phyloP scores from a whole-genome alignment of 2,888 invertebrate species.

The Ophioninae sp. region DNA sequence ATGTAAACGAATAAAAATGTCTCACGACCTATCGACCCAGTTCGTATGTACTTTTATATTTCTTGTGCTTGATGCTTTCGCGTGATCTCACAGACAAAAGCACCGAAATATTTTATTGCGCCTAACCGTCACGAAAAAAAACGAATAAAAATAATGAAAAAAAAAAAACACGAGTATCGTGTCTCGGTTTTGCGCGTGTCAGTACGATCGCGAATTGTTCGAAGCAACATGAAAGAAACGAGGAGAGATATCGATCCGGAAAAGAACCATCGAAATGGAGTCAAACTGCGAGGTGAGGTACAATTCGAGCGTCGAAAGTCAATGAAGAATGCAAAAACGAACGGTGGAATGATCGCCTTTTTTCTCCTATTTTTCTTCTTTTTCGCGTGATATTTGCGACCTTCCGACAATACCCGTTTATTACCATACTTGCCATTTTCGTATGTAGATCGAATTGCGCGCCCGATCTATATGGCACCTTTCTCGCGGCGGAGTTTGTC shows the following conservation, averaged over 20 bases:
- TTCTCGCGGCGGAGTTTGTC: slow-evolving; percentile 39
- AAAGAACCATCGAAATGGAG: slow-evolving; percentile 22
- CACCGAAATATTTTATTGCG: slow-evolving; percentile 53
- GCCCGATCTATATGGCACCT: slow-evolving; percentile 45
- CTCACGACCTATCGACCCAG: slow-evolving; percentile 46
- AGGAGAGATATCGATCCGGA: slow-evolving; percentile 27
- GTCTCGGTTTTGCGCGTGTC: background rate
- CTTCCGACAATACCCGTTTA: slow-evolving; percentile 11
- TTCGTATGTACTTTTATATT: slow-evolving; percentile 14
- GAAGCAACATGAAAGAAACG: slow-evolving; percentile 11
- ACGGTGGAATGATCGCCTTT: slow-evolving; percentile 25
- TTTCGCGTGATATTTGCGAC: slow-evolving; percentile 21
- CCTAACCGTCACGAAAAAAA: slow-evolving; percentile 29
- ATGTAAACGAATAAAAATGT: slow-evolving; percentile 33
- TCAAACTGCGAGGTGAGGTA: slow-evolving; percentile 5
- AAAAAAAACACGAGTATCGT: slow-evolving; percentile 3
- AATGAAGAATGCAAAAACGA: slow-evolving; percentile 9
- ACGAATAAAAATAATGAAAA: too few relatives aligned
- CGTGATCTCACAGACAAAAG: slow-evolving; percentile 43
- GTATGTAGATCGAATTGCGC: slow-evolving; percentile 37
- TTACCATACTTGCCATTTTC: slow-evolving; percentile 27
- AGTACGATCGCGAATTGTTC: background rate
- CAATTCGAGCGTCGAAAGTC: slow-evolving; percentile 21
- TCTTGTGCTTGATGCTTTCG: slow-evolving; percentile 25
- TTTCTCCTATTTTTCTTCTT: background rate